Evolutionary conservation across 2,113 vertebrate species (phyloP), one percentile per base, ranked within the genome.

Genomic region (Nymphicus hollandicus): DNA sequence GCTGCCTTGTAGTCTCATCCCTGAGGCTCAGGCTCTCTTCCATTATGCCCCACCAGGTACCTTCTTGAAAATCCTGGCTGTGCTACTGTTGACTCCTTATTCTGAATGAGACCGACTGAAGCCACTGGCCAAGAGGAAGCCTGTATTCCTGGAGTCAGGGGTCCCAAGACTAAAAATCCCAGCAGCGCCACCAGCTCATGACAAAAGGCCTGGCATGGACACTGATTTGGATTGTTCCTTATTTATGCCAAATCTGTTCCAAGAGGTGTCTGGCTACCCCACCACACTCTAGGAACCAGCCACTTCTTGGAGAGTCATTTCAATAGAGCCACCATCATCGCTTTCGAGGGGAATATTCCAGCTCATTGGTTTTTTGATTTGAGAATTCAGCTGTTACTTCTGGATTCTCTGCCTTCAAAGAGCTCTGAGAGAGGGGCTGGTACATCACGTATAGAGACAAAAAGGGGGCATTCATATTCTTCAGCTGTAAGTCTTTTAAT

Each of bases 301-400:
- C 83, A 58, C 55, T 93, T 91, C 70, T 83, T 91, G 86, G 86
- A 89, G 44, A 89, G 65, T 41, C n/a, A 4, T 89, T 93, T 92
- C 92, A 89, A 72, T 81, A 87, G 76, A 93, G 58, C 77, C 83
- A 41, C 88, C 72, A 72, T 58, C 88, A 77, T 94, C 93, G 69
- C 77, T 91, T 97, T 91, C 9, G 3, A 81, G n/a, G 81, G 83
- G 83, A 94, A 49, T 85, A 96, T 96, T 96, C 83, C 88, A 96
- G 66, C 29, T 89, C 65, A 33, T 66, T 94, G 96, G 56, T 61
- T 85, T 92, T 96, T 94, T 70, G 73, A 89, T 96, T 91, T 89
- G 56, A 89, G 77, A 92, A 95, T 85, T 96, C 96, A 96, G 77
- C 91, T 97, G 95, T 89, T 91, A 79, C 69, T 96, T 94, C 96